Percentiles rank a stretch among this genome's conserved stretches.
phyloP scores from a whole-genome alignment of 1,140 invertebrate genomes.

The Diachasmimorpha longicaudata region DNA sequence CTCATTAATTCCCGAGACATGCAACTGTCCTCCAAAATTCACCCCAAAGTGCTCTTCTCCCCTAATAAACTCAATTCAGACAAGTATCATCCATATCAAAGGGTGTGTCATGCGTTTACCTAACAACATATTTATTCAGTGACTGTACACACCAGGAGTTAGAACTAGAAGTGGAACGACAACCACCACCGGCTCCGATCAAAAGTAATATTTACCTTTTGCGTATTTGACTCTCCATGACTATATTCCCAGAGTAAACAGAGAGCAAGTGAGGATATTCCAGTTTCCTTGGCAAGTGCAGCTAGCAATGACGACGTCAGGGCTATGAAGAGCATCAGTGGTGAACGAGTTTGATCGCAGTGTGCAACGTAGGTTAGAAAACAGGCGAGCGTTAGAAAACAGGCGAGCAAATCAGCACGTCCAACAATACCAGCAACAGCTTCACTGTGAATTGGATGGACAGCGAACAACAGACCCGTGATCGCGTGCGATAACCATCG shows the following conservation, averaged over 20 bases:
- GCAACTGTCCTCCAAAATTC: not conserved
- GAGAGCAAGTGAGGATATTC: conserved; percentile 87
- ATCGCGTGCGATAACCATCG: conserved; percentile 73
- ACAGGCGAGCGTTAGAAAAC: conserved; percentile 87
- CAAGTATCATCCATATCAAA: not conserved
- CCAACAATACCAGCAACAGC: conserved; percentile 96
- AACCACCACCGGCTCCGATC: not conserved
- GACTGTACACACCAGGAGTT: not conserved
- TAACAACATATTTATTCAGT: not conserved
- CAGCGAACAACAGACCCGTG: conserved; percentile 88
- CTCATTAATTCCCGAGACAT: too few species aligned
- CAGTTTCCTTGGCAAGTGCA: conserved; percentile 90
- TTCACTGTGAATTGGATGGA: conserved; percentile 96
- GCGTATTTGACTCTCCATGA: conserved; percentile 49
- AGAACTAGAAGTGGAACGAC: not conserved
- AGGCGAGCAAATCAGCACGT: conserved; percentile 89
- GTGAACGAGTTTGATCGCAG: conserved; percentile 53
- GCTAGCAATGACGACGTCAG: conserved; percentile 62
- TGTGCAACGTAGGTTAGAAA: conserved; percentile 80
- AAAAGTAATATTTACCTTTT: conserved; percentile 32
- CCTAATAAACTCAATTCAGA: not conserved
- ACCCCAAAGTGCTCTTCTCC: not conserved
- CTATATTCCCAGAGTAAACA: conserved; percentile 82
- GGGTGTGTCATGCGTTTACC: not conserved
- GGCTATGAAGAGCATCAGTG: conserved; percentile 51